Base-by-base conservation (phyloP, 2,113 vertebrate genomes). In the Ailuropoda melanoleuca region DNA sequence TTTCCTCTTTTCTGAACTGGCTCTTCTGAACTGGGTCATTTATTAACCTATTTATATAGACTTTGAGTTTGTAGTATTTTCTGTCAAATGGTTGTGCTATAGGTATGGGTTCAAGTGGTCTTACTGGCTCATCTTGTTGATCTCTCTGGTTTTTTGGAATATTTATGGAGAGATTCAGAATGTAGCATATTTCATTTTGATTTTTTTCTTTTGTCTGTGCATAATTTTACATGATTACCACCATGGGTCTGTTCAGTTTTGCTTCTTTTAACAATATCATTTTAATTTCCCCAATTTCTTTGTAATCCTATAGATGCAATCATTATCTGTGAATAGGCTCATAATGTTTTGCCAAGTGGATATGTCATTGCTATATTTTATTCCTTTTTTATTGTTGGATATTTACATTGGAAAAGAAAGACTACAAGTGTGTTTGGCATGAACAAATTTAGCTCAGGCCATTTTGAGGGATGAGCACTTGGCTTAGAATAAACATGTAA, bases 391-490 rank as follows among this genome's bases (percentile, higher is more conserved):
- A 21, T 88, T 74, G 37, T 66, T 95, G 85, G 74, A 70, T 84
- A 80, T 87, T 96, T 80, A 87, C 83, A 58, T 31, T 96, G 86
- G 92, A 86, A 92, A 86, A 74, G 72, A 80, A 86, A 53, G 68
- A 31, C 48, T 86, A 72, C 56, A 43, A 93, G 81, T 94, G 74
- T 75, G 92, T 90, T 94, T 93, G 66, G 70, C 90, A 91, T 93
- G 53, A 91, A 81, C 46, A 94, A 23, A 72, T 48, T 96, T 66
- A 53, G 55, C 70, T 62, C 31, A 8, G 86, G 58, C 70, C 78
- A 77, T 83, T 75, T 80, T 75, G 87, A 93, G 31, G 55, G 90
- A 92, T 58, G 83, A 97, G 66, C n/a, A 43, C 66, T 88, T 94
- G 95, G 64, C 86, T 46, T 53, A 53, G 86, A 60, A 72, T n/a